Percentiles rank a stretch among this genome's conserved stretches.
Conservation (phyloP, 2,113 vertebrate genomes). For the Chlamydotis undulata region DNA sequence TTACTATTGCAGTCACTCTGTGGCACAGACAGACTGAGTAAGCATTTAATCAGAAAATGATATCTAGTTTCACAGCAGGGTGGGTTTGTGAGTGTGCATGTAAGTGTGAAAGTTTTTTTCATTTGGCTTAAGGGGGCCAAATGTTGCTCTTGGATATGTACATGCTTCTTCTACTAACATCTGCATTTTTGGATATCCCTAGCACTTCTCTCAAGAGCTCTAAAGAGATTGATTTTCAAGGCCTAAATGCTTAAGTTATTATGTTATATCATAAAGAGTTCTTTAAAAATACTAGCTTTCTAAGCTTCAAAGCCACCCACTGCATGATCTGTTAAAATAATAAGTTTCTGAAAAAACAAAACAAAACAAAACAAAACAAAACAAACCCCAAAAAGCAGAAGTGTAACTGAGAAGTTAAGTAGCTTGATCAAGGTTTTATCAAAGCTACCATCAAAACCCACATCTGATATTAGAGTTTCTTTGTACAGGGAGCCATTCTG, state of each 20-base stretch:
- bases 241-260: background rate
- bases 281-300: background rate
- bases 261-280: background rate
- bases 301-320: background rate
- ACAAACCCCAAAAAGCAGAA: background rate
- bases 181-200: slow-evolving; percentile 19
- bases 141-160: background rate
- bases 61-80: slow-evolving; percentile 27
- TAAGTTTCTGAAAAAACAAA: background rate
- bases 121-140: slow-evolving; percentile 22
- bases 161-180: background rate
- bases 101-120: background rate
- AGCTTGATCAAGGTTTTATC: background rate
- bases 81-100: background rate
- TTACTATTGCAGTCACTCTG: background rate
- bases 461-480: background rate
- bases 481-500: background rate
- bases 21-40: background rate
- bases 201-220: slow-evolving; percentile 6
- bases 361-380: background rate
- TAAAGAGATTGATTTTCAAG: background rate
- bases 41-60: slow-evolving; percentile 47
- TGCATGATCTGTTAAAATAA: background rate
- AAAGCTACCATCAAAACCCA: background rate
- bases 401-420: background rate